These are phyloP conservation scores for Podarcis raffonei DNA, from an alignment of 2,113 vertebrate genomes.

Conservation along the genomic window DNA sequence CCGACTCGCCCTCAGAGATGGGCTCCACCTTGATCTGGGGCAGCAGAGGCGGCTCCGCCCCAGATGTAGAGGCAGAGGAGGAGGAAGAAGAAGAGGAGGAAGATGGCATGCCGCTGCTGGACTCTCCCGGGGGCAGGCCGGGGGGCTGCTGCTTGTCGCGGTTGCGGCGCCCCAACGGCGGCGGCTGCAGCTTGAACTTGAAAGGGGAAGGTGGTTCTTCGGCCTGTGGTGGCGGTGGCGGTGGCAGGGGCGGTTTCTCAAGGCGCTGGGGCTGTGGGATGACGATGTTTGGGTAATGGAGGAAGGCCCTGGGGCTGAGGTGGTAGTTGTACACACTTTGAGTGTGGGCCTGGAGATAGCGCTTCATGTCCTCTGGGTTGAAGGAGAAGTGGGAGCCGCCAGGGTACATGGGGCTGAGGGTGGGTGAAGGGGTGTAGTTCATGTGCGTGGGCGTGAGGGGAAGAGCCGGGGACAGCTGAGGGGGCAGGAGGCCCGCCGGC, in stretches of 20 bases:
- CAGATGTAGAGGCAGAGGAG: slow-evolving; percentile 60
- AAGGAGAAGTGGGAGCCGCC: slow-evolving; percentile 89
- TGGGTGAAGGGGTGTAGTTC: slow-evolving; percentile 89
- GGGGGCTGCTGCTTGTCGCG: slow-evolving; percentile 71
- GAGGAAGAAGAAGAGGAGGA: slow-evolving; percentile 66
- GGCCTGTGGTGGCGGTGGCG: slow-evolving; percentile 70
- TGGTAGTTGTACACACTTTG: slow-evolving; percentile 96
- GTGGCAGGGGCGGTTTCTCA: slow-evolving; percentile 70
- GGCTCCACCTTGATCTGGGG: slow-evolving; percentile 93
- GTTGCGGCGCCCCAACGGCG: slow-evolving; percentile 86
- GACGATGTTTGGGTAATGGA: slow-evolving; percentile 90
- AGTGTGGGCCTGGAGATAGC: slow-evolving; percentile 91
- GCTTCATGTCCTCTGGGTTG: slow-evolving; percentile 94
- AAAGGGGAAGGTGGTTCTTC: slow-evolving; percentile 78
- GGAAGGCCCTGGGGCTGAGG: slow-evolving; percentile 91
- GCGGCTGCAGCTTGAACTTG: slow-evolving; percentile 94
- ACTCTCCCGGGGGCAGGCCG: slow-evolving; percentile 33
- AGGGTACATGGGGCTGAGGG: slow-evolving; percentile 85
- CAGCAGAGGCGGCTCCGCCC: not conserved
- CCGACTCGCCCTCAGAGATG: slow-evolving; percentile 83
- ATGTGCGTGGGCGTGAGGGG: slow-evolving; percentile 90
- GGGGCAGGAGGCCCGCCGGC: slow-evolving; percentile 79
- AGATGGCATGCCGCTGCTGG: slow-evolving; percentile 40
- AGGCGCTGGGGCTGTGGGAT: slow-evolving; percentile 90
- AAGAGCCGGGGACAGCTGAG: slow-evolving; percentile 86